These are phyloP conservation scores for Halictus ligatus DNA, from an alignment of 2,888 invertebrate species.

Conservation along the genomic window DNA sequence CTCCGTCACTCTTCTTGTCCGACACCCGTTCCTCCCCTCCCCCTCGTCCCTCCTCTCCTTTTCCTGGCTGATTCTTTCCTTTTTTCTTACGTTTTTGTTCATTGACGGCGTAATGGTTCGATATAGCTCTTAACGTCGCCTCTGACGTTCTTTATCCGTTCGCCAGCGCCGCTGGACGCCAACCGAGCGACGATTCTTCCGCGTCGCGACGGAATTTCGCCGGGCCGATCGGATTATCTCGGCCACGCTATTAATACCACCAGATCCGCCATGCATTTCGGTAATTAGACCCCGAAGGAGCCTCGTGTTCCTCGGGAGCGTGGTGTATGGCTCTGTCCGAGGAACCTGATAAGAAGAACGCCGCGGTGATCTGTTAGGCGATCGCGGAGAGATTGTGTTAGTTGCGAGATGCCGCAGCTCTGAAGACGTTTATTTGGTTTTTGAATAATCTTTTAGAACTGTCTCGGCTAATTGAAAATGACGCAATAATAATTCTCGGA, in stretches of 20 bases:
- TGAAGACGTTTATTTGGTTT: neutral
- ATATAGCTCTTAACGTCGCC: conserved; percentile 36
- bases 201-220: neutral
- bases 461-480: neutral
- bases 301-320: neutral
- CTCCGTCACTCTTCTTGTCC: conserved; percentile 52
- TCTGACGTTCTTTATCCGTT: conserved; percentile 37
- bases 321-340: neutral
- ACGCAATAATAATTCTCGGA: too few species aligned
- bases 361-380: neutral
- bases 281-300: neutral
- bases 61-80: neutral
- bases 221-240: neutral
- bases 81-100: conserved; percentile 6
- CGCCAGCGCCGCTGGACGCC: conserved; percentile 15
- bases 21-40: neutral
- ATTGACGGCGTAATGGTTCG: conserved; percentile 52
- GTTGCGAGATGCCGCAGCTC: neutral
- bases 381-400: neutral
- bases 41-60: neutral
- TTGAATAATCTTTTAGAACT: neutral
- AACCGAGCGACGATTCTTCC: conserved; percentile 16
- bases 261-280: neutral
- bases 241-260: neutral
- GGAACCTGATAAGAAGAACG: neutral